Conservation (phyloP, 2,888 invertebrate species). For the Agrotis exclamationis region DNA sequence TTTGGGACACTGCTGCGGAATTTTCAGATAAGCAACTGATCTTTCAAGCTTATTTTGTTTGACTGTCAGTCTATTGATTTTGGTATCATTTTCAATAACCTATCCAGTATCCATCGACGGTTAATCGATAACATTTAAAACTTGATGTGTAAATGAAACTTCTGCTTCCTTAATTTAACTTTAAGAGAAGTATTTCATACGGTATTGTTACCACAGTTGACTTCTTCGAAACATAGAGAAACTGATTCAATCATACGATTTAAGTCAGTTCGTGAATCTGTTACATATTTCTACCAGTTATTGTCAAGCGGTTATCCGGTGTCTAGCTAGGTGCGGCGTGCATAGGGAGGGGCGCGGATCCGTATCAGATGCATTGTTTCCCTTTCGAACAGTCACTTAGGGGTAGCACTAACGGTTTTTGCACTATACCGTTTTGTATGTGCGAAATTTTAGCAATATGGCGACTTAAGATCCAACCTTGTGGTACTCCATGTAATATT, state of each 20-base stretch:
- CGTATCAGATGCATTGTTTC: constrained; percentile 64
- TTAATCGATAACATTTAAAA: not conserved
- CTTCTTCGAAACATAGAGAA: not conserved
- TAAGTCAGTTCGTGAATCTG: constrained; percentile 22
- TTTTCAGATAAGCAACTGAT: not conserved
- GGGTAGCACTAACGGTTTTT: constrained; percentile 56
- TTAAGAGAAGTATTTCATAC: too few relatives aligned
- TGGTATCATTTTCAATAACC: not conserved
- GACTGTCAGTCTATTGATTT: not conserved
- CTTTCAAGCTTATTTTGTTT: not conserved
- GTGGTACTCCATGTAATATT: not conserved
- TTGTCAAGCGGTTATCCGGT: constrained; percentile 47
- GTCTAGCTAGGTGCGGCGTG: constrained; percentile 37
- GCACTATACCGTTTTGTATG: constrained; percentile 17
- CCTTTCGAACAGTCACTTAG: constrained; percentile 55
- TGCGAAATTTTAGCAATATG: constrained; percentile 22
- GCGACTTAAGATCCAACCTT: not conserved
- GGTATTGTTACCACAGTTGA: too few relatives aligned
- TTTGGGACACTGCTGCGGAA: not conserved
- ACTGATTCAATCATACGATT: not conserved
- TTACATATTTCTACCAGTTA: constrained; percentile 3
- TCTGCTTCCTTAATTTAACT: not conserved
- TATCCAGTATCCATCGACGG: not conserved
- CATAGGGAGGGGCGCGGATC: constrained; percentile 42
- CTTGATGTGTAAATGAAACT: not conserved